Base-by-base conservation (phyloP, 2,113 vertebrate genomes). In the Hippocampus abdominalis region DNA sequence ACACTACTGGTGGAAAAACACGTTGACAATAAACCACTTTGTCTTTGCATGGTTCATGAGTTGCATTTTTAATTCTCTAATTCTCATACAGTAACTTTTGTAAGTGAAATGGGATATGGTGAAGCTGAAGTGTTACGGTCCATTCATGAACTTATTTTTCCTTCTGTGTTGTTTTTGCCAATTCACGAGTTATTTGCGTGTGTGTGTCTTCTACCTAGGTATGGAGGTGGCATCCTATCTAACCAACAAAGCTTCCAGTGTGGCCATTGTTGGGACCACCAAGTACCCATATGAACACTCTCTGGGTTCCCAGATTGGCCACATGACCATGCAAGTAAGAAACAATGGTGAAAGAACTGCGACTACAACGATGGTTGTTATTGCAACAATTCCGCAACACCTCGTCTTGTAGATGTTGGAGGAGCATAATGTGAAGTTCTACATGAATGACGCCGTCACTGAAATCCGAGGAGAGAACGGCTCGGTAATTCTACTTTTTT, bases 221-320 rank as follows among this genome's bases (percentile, higher is more conserved):
- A 96, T 96, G 94, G 95, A 97, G 84, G 80, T 91, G 49, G 95
- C 93, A 0, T 92, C 94, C 49, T 94, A 89, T 85, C 84, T 96
- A 53, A 87, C 90, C 4, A 91, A 93, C 77, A 94, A 92, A 89
- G 94, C 95, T 61, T 75, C 80, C 23, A 86, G 84, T 65, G 72
- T 95, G 66, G 73, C 90, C 0, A 53, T 97, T 77, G 90, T 95
- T 64, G 94, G 94, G 2, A 91, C 59, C 53, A 65, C 79, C 6
- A 76, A 78, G 3, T 86, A 87, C 71, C 95, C 95, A 0, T 95
- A 86, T 77, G 88, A 93, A 71, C 48, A 54, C 0, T 76, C 72
- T 0, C 88, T 97, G 79, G 95, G 95, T 23, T 71, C 86, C 2
- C 83, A 94, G 65, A 92, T 96, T 0, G 94, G 95, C 69, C 84